Base-by-base conservation (phyloP, 2,113 vertebrate species). In the Pholis gunnellus region DNA sequence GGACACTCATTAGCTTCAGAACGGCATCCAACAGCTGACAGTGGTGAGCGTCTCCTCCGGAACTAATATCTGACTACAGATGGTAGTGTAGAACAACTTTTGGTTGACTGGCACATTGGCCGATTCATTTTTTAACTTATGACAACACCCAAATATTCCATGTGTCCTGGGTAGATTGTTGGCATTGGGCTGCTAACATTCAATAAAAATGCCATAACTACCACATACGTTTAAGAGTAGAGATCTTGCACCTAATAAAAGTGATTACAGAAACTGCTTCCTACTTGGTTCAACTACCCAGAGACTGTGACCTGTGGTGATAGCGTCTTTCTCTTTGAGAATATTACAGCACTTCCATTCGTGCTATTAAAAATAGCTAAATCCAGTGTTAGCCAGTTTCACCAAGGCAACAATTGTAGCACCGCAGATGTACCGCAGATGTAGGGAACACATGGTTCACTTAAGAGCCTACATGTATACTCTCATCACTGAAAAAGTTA, bases 1-100 rank as follows among this genome's bases (percentile, higher is more conserved):
- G 4, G 48, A 74, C 48, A 70, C 57, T 74, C 65, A 72, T 72
- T 74, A 75, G 82, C 79, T 50, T 86, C 31, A 71, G 44, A 34
- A 64, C 72, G 80, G 44, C 83, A 81, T 78, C 65, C 34, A 48
- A 25, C 29, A 57, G 29, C 29, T 44, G 42, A 74, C 59, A 48
- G 20, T 5, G n/a, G 36, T 20, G 46, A 52, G 59, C 54, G 66
- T 10, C 17, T 44, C 27, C 22, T 79, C 36, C 36, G 5, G 17
- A 44, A 67, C 38, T 72, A 31, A 40, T 20, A 17, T 68, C 54
- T n/a, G 52, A 67, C 42, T 50, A 34, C 17, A 66, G 72, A 15
- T 40, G 48, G 48, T 20, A 17, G 42, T 14, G 13, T 3, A 52
- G 14, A 27, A 64, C 17, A 4, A 14, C 11, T 31, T 61, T 8